Evolutionary conservation across 1,140 invertebrate genomes (phyloP), one percentile per base, ranked within the genome.

Genomic region (Hyphantria cunea): DNA sequence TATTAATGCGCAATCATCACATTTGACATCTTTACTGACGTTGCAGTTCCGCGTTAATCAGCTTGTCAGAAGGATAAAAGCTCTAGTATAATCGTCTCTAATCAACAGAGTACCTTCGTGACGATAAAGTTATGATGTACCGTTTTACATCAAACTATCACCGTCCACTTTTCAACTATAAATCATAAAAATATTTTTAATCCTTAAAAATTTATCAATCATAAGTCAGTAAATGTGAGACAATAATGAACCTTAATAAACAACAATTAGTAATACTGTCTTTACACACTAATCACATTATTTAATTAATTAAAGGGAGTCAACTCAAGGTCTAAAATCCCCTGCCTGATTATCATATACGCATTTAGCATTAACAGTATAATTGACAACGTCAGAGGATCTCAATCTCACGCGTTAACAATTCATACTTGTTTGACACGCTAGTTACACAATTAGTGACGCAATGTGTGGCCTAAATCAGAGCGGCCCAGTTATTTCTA

Each of bases 301-400:
- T 37, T 48, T 14, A 56, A 55, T 56, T 56, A 11, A 31, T 47
- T 14, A 31, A 48, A 32, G 14, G 11, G 33, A 56, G 44, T 56
- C 53, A 56, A 45, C 47, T 49, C 34, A 48, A 44, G 5, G 41
- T 13, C 55, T 48, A 39, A 34, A 31, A 44, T 58, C 55, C 44
- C 45, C 34, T 39, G 32, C 12, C 55, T 39, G 55, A 58, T 58
- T 58, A 58, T 14, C 54, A 58, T 58, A 12, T 37, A 45, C 44
- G 32, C 31, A 37, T 25, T 47, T 59, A 37, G 41, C 50, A 48
- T 58, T 65, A 65, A 65, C 59, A 59, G 50, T 59, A 53, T 65
- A 65, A 65, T 65, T 65, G 64, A 65, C 55, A 53, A 32, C 48
- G 64, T 60, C 64, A 64, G 31, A 39, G 48, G 47, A 58, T 64